phyloP scores from a whole-genome alignment of 2,797 vertebrate species.

The Avahi laniger region DNA sequence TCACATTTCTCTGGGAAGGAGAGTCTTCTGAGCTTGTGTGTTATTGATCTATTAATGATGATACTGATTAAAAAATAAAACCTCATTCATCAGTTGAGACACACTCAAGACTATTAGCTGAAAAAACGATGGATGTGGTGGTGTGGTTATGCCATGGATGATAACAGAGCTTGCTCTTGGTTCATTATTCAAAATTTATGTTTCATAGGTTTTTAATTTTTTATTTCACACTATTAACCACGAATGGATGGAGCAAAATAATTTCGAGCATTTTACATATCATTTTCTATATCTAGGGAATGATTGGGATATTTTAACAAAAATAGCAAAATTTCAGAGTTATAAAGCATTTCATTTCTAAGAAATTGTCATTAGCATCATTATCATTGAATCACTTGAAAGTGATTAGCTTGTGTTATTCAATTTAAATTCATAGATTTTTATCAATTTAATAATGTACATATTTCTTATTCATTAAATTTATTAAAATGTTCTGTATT shows the following conservation, averaged over 20 bases:
- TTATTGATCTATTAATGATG: constrained; percentile 74
- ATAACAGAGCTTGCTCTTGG: neutral
- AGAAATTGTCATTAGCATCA: neutral
- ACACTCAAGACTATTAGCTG: neutral
- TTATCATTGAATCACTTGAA: neutral
- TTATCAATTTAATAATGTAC: neutral
- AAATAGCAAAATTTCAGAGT: neutral
- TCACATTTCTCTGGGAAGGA: constrained; percentile 55
- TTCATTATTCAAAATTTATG: constrained; percentile 43
- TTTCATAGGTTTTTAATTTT: constrained; percentile 62
- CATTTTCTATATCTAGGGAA: constrained; percentile 42
- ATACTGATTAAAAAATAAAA: constrained; percentile 68
- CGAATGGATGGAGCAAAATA: constrained; percentile 22
- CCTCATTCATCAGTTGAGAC: constrained; percentile 63
- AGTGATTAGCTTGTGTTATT: neutral
- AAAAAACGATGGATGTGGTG: neutral
- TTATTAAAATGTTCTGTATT: neutral
- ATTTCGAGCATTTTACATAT: constrained; percentile 17
- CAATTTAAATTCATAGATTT: neutral
- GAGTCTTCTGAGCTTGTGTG: constrained; percentile 39
- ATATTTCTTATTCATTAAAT: neutral
- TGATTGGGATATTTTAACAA: constrained; percentile 39
- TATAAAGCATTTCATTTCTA: constrained; percentile 22
- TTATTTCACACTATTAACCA: constrained; percentile 51
- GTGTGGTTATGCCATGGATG: neutral